Evolutionary conservation across 1,140 invertebrate species (phyloP), one percentile per base, ranked within the genome.

Genomic region (Drosophila leontia): DNA sequence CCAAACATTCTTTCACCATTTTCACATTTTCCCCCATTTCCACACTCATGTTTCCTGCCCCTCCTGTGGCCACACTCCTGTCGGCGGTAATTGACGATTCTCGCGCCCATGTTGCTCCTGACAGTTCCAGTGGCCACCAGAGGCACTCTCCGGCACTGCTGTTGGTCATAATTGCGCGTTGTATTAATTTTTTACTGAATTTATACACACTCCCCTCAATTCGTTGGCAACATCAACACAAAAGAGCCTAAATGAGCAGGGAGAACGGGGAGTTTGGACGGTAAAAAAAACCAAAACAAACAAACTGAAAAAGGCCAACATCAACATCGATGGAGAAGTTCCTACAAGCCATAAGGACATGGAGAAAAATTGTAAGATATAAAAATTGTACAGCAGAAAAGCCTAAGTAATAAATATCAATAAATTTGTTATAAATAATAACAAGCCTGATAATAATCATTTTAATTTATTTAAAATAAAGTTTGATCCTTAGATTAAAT

Each of bases 221-320:
- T 58, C 44, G 13, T 35, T 15, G 50, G 56, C 55, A 67, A 67
- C 55, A 50, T 48, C 29, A 45, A 56, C 57, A 83, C 76, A 83
- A 80, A 83, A 57, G 61, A 39, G 57, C 35, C 70, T 63, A 83
- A 83, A 84, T 84, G 64, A 84, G 76, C 76, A 48, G n/a, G 19
- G 39, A 42, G 39, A 39, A 56, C 6, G n/a, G 26, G 8, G 50
- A 53, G 5, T 7, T 37, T 37, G 34, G 17, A 15, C 1, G 17
- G 3, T 19, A 17, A 26, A 48, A 61, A 60, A 64, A 70, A 48
- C 7, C 59, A 83, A 62, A 65, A 65, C 51, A 65, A 57, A 50
- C 41, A 70, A 58, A 59, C 53, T 42, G 50, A 53, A 77, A 77
- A 69, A 68, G 74, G 74, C 41, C 74, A 77, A 68, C 74, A 77